Conservation (phyloP, 2,888 invertebrate species). For the Germaria angustata region DNA sequence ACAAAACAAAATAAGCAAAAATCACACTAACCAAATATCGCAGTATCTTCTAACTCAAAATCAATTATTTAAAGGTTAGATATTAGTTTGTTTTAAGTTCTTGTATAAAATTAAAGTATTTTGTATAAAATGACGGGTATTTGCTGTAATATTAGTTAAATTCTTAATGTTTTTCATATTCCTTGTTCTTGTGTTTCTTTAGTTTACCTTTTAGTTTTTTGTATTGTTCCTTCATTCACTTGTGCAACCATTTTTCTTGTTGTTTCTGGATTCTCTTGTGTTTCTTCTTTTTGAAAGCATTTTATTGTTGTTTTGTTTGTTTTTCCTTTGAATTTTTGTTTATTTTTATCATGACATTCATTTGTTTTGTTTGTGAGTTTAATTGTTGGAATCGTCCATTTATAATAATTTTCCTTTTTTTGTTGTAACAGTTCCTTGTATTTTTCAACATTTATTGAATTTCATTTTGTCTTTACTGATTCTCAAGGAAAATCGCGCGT, state of each 20-base stretch:
- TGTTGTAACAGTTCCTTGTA: background rate
- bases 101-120: background rate
- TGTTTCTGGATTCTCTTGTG: background rate
- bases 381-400: conserved; percentile 2
- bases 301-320: conserved; percentile 52
- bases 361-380: conserved; percentile 52
- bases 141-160: background rate
- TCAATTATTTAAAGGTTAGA: background rate
- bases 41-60: background rate
- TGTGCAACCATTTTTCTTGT: conserved; percentile 7
- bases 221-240: conserved; percentile 2
- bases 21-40: conserved; percentile 15
- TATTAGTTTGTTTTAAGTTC: background rate
- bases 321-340: conserved; percentile 43
- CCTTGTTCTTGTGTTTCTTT: conserved; percentile 28
- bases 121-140: background rate
- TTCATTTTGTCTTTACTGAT: background rate
- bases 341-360: conserved; percentile 63
- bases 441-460: conserved; percentile 11
- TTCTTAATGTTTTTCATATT: background rate
- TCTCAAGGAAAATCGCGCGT: conserved; percentile 24
- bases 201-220: conserved; percentile 20
- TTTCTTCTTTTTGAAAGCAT: background rate
- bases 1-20: conserved; percentile 60
- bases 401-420: conserved; percentile 11